Conservation (phyloP, 2,888 invertebrate species). For the Diachrysia chrysitis region DNA sequence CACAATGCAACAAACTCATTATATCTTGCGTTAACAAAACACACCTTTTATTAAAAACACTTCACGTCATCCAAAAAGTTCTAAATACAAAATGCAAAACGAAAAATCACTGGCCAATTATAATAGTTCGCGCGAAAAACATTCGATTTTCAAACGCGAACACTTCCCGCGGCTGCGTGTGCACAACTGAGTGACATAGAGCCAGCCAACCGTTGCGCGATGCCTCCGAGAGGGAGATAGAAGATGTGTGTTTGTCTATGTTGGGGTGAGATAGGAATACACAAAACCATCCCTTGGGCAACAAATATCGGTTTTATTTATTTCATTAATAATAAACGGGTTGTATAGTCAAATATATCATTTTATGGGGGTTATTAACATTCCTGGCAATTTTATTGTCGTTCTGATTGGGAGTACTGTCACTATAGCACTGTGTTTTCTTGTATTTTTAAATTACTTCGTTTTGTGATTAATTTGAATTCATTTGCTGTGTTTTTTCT, state of each 20-base stretch:
- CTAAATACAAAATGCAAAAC: conserved; percentile 57
- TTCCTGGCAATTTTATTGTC: conserved; percentile 49
- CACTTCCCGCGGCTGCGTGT: conserved; percentile 77
- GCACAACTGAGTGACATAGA: conserved; percentile 82
- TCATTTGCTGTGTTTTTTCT: too few relatives aligned
- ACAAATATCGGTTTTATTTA: conserved; percentile 63
- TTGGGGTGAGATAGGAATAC: conserved; percentile 61
- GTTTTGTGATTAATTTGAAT: neutral
- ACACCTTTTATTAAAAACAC: conserved; percentile 52
- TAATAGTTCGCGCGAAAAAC: conserved; percentile 72
- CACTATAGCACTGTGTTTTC: conserved; percentile 1
- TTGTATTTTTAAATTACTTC: conserved; percentile 7
- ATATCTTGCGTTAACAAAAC: conserved; percentile 39
- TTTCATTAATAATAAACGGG: conserved; percentile 72
- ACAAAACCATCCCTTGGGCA: conserved; percentile 72
- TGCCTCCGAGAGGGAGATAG: conserved; percentile 67
- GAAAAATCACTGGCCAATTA: conserved; percentile 54
- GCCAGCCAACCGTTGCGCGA: conserved; percentile 72
- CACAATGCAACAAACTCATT: conserved; percentile 53
- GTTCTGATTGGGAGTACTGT: conserved; percentile 28
- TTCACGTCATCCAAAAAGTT: conserved; percentile 60
- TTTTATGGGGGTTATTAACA: conserved; percentile 65
- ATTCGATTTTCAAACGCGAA: conserved; percentile 74
- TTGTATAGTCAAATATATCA: conserved; percentile 68
- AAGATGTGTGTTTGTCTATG: conserved; percentile 50